Conservation (phyloP, 1,140 invertebrate species). For the Eriocheir sinensis region DNA sequence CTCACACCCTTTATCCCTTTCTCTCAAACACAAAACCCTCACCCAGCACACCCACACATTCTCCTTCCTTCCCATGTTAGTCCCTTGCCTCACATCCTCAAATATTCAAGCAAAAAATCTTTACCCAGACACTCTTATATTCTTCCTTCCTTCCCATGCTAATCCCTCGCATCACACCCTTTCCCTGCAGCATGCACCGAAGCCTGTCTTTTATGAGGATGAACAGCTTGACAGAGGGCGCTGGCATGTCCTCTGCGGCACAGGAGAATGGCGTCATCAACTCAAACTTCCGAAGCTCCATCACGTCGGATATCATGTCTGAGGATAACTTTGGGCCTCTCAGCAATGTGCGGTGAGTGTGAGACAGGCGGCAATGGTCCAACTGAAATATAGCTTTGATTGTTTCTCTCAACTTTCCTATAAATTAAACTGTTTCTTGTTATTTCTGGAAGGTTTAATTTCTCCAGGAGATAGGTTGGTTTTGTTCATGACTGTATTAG, state of each 20-base stretch:
- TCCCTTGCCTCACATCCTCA: background rate
- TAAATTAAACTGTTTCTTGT: too few species aligned
- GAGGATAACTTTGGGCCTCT: constrained; percentile 93
- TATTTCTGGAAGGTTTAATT: too few species aligned
- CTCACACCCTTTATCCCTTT: too few species aligned
- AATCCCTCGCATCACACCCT: background rate
- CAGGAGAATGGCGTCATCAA: constrained; percentile 80
- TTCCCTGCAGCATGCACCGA: constrained; percentile 84
- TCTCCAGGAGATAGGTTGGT: too few species aligned
- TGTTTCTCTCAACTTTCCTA: too few species aligned
- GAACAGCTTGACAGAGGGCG: constrained; percentile 91
- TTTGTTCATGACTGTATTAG: too few species aligned
- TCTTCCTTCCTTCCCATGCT: background rate
- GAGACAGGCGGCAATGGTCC: too few species aligned
- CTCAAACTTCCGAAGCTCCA: constrained; percentile 84
- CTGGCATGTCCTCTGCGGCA: constrained; percentile 78
- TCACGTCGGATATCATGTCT: constrained; percentile 88
- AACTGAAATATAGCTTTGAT: too few species aligned
- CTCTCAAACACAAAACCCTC: too few species aligned
- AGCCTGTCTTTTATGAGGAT: constrained; percentile 95
- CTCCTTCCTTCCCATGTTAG: background rate
- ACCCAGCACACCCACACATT: background rate
- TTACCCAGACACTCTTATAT: background rate
- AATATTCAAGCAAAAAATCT: too few species aligned
- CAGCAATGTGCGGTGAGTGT: constrained; percentile 85